Conservation (phyloP, 2,113 vertebrate species). For the Hydrolagus affinis region DNA sequence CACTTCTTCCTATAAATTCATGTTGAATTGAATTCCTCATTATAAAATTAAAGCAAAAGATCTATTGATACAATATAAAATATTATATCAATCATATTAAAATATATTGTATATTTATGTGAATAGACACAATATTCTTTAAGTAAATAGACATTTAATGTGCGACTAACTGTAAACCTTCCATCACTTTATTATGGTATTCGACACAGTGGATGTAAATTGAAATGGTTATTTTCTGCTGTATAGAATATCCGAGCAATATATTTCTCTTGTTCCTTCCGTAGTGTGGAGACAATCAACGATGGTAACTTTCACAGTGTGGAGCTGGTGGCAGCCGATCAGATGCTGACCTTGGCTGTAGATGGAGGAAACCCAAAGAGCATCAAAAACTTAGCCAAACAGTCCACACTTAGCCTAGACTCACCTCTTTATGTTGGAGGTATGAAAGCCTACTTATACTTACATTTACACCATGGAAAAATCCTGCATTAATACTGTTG, state of each 20-base stretch:
- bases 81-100: too few species aligned
- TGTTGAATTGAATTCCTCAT: too few species aligned
- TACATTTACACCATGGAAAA: background rate
- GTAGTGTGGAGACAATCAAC: constrained; percentile 91
- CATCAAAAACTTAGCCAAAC: constrained; percentile 83
- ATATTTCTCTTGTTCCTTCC: constrained; percentile 35
- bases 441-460: constrained; percentile 46
- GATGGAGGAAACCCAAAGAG: constrained; percentile 88
- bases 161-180: background rate
- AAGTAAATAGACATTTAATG: background rate
- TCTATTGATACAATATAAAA: too few species aligned
- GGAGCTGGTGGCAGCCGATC: constrained; percentile 80
- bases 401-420: constrained; percentile 77
- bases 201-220: background rate
- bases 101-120: too few species aligned
- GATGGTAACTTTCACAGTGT: constrained; percentile 92
- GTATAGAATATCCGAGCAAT: background rate
- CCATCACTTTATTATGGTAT: background rate
- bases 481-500: background rate
- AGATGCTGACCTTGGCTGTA: constrained; percentile 81
- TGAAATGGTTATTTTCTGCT: background rate
- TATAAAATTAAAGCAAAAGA: too few species aligned
- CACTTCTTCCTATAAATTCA: too few species aligned
- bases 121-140: background rate
- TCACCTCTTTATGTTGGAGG: constrained; percentile 90